Percentiles rank a stretch among this genome's conserved stretches.
Conservation (phyloP, 64 coral and sea anemone species). For the Trachythela sp. region DNA sequence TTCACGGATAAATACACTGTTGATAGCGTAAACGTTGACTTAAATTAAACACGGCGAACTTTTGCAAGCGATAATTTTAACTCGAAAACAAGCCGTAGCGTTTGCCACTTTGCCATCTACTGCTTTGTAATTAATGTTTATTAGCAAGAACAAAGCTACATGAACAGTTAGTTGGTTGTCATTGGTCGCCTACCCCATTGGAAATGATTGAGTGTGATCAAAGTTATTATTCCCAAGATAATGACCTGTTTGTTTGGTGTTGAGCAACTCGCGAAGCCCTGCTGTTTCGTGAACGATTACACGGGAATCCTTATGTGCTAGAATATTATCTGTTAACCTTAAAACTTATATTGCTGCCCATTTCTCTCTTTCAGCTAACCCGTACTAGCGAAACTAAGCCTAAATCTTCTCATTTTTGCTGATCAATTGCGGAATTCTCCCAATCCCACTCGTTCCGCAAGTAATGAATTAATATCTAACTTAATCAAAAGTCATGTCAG, state of each 20-base stretch:
- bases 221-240: not conserved
- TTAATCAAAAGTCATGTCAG: slow-evolving; percentile 3
- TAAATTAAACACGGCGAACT: not conserved
- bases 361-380: not conserved
- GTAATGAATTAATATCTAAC: slow-evolving; percentile 1
- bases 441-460: not conserved
- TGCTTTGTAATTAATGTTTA: slow-evolving; percentile 5
- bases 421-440: not conserved
- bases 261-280: not conserved
- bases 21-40: not conserved
- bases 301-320: not conserved
- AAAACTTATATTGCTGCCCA: not conserved
- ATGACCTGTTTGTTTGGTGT: not conserved
- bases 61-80: not conserved
- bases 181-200: not conserved
- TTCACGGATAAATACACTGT: not conserved
- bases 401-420: not conserved
- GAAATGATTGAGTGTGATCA: slow-evolving; percentile 1
- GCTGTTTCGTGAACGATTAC: not conserved
- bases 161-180: not conserved
- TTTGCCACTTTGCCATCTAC: not conserved
- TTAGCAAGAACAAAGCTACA: not conserved
- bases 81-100: not conserved
- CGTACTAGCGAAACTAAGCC: not conserved
- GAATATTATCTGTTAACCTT: not conserved